Base-by-base conservation (phyloP, 2,888 invertebrate species). In the Chorisops tibialis region DNA sequence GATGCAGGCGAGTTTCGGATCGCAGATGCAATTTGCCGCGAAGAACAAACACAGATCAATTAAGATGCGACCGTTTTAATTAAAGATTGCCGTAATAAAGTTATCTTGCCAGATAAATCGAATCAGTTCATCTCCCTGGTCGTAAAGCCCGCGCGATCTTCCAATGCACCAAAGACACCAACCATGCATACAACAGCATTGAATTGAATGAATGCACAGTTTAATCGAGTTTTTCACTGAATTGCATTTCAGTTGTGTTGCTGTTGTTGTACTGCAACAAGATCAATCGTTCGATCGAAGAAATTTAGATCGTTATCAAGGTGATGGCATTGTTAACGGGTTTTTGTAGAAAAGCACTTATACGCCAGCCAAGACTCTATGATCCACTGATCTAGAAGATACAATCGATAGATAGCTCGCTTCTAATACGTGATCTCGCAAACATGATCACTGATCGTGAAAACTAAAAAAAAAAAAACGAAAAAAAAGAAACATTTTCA, bases 31-130 rank as follows among this genome's bases (percentile, higher is more conserved):
- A 24, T 38, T 16, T 21, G 43, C 43, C 21, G 52, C 37, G 52
- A 61, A 61, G 61, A 61, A 61, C 61, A 61, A 61, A 61, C 59
- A 59, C 59, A 47, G 61, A 63, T 63, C 65, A 65, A 65, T 65
- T 65, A 64, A 64, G 61, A 64, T 64, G 16, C 21, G 56, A 21
- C 54, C 49, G 52, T 45, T 56, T 64, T 64, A 64, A 64, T 64
- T 64, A 65, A 61, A 56, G 63, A 59, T 61, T 62, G 45, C 43
- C 41, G 54, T 65, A 63, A 65, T 65, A 65, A 65, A 65, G 63
- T 63, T 65, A 65, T 65, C 64, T 35, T 5, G 18, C 14, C 41
- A 45, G 59, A 52, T 59, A 64, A 62, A 54, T 59, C 47, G 50
- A 43, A 54, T 47, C 50, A 60, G 19, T 12, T 30, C 30, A 30